These are phyloP conservation scores for Macrobrachium nipponense DNA, from an alignment of 1,140 invertebrate genomes.

Conservation along the genomic window DNA sequence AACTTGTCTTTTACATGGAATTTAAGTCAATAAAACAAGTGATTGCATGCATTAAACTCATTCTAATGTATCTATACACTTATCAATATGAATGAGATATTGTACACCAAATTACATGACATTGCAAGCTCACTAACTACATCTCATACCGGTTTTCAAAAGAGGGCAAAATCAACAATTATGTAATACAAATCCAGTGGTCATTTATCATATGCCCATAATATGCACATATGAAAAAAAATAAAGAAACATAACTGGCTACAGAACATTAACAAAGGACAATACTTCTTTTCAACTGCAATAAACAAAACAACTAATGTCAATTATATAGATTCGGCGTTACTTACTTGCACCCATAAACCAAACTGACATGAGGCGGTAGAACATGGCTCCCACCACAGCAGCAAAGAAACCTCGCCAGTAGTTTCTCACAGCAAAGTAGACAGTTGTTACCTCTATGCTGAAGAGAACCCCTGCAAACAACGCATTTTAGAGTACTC, in stretches of 20 bases:
- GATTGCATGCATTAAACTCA: too few relatives aligned
- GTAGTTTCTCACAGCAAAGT: slow-evolving; percentile 98
- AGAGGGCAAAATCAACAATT: not conserved
- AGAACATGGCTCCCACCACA: slow-evolving; percentile 95
- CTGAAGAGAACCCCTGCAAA: slow-evolving; percentile 92
- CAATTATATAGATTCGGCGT: not conserved
- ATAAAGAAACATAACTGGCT: too few relatives aligned
- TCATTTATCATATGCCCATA: too few relatives aligned
- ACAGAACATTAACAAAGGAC: too few relatives aligned
- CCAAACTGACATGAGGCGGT: slow-evolving; percentile 93
- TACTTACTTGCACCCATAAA: slow-evolving; percentile 82
- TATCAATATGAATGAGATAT: too few relatives aligned
- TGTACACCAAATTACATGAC: not conserved
- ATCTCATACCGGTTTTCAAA: not conserved
- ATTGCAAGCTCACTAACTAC: slow-evolving; percentile 40
- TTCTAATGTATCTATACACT: too few relatives aligned
- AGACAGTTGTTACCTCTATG: slow-evolving; percentile 98
- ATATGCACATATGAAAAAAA: too few relatives aligned
- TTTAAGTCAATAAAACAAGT: too few relatives aligned
- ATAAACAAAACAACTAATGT: not conserved
- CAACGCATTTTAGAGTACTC: not conserved
- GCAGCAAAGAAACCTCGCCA: slow-evolving; percentile 99
- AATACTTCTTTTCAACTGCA: not conserved
- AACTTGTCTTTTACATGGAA: too few relatives aligned
- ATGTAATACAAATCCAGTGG: too few relatives aligned